Evolutionary conservation across 2,888 invertebrate species (phyloP), one percentile per base, ranked within the genome.

Genomic region (Anticlea derivata): DNA sequence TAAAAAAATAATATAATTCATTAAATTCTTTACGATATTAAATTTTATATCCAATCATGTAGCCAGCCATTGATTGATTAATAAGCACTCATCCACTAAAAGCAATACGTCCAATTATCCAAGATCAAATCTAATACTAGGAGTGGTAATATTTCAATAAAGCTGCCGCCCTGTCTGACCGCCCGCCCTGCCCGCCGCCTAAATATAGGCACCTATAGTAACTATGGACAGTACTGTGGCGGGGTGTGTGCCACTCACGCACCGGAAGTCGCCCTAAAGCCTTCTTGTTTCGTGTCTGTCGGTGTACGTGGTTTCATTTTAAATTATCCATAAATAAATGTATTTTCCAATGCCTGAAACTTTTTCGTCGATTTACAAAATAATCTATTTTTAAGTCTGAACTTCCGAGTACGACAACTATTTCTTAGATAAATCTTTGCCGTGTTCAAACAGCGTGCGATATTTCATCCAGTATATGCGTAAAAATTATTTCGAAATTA

Each of bases 251-350:
- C 63, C 66, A 62, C 71, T 68, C 78, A 77, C 78, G 75, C 80
- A 75, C 73, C 73, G 78, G 79, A 79, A 75, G 69, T 69, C 55
- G 61, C 63, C 70, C 72, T 63, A 66, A 69, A 70, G 68, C 74
- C 74, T 73, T 73, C 71, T 74, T 68, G 64, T 67, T 72, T 66
- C 63, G 67, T 69, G 50, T 50, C 48, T 68, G 45, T 48, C 37
- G 34, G 38, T 27, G 45, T 51, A 54, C 47, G 38, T 35, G 40
- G 41, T 52, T 51, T 46, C 30, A 51, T 17, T 10, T 22, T 5
- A 6, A 41, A 38, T 26, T 2, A 26, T 13, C 3, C 7, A 37
- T 12, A 12, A 11, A 12, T 7, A 37, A 11, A 17, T 4, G 17
- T 17, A 17, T 17, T 17, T 17, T 2, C 17, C 17, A 17, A 17